These are phyloP conservation scores for Rhagonycha lutea DNA, from an alignment of 2,888 invertebrate genomes.

Conservation along the genomic window DNA sequence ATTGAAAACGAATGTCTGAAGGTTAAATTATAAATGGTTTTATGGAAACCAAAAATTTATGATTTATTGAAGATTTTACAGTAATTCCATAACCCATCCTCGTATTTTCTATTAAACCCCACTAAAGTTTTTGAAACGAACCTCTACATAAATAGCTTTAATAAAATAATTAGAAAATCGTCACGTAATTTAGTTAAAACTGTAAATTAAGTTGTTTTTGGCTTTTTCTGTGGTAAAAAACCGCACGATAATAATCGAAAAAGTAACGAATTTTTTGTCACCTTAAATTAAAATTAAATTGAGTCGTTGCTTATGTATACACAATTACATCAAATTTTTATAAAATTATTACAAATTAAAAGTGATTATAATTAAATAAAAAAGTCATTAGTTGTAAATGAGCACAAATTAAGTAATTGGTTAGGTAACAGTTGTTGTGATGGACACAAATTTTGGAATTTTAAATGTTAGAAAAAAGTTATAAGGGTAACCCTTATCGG, in stretches of 20 bases:
- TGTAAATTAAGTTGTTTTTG: not conserved
- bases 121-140: not conserved
- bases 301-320: not conserved
- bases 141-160: not conserved
- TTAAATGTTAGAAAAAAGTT: not conserved
- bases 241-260: not conserved
- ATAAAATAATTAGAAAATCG: not conserved
- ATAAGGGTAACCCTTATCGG: constrained; percentile 14
- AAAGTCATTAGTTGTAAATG: not conserved
- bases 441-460: not conserved
- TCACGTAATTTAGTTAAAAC: not conserved
- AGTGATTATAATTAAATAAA: not conserved
- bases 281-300: not conserved
- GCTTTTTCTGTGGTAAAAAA: not conserved
- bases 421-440: not conserved
- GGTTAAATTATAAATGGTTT: too few relatives aligned
- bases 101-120: not conserved
- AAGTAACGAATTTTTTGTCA: not conserved
- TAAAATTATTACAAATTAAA: not conserved
- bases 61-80: too few relatives aligned
- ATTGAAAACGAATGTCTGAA: too few relatives aligned
- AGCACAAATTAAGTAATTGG: not conserved
- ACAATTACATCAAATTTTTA: not conserved
- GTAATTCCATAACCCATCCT: not conserved
- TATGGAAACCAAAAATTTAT: too few relatives aligned